Conservation (phyloP, 2,113 vertebrate genomes). For the Nothocercus julius region DNA sequence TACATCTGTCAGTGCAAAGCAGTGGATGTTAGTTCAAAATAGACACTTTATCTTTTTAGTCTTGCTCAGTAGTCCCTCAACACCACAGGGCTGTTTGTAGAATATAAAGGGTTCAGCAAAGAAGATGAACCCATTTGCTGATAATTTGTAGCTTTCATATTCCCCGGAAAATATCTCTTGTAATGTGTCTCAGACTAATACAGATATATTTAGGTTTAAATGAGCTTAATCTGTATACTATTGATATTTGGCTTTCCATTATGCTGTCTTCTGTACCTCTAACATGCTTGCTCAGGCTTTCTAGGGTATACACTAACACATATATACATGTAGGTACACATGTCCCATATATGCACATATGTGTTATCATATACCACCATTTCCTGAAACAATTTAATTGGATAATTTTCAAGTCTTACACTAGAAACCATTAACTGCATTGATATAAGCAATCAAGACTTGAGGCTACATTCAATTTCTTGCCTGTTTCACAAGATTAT, state of each 20-base stretch:
- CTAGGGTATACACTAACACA: neutral
- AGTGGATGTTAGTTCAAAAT: conserved; percentile 50
- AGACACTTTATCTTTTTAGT: conserved; percentile 46
- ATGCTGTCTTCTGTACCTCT: conserved; percentile 21
- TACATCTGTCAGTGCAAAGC: neutral
- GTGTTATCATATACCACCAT: neutral
- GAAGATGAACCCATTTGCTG: conserved; percentile 7
- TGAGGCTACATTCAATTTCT: conserved; percentile 45
- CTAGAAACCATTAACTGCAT: conserved; percentile 4
- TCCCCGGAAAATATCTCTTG: conserved; percentile 30
- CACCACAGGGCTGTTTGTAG: neutral
- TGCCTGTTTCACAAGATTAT: conserved; percentile 20
- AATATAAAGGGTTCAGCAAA: conserved; percentile 8
- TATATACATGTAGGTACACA: neutral
- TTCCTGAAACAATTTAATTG: conserved; percentile 44
- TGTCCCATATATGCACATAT: neutral
- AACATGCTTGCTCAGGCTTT: conserved; percentile 47
- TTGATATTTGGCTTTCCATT: neutral
- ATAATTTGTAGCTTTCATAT: conserved; percentile 4
- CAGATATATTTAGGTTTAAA: conserved; percentile 48
- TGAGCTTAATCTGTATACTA: conserved; percentile 22
- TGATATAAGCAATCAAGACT: conserved; percentile 58
- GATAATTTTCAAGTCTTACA: conserved; percentile 29
- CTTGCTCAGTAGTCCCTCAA: conserved; percentile 8
- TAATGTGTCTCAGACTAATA: neutral